Conservation (phyloP, 2,797 vertebrate genomes). For the Champsocephalus esox region DNA sequence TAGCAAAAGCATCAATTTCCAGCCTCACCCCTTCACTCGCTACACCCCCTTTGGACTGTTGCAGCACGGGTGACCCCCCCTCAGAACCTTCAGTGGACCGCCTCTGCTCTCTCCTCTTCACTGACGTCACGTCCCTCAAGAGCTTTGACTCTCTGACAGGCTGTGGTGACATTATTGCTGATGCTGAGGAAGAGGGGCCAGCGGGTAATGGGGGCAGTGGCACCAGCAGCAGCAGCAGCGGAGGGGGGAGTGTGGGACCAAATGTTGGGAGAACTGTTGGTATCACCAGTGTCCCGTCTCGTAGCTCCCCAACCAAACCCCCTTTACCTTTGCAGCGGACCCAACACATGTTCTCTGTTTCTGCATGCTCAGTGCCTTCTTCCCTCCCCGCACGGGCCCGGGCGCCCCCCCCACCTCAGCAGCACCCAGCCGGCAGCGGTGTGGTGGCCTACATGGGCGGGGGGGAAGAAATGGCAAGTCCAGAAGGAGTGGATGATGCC, state of each 20-base stretch:
- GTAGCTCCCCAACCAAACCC: constrained; percentile 76
- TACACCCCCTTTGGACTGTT: constrained; percentile 88
- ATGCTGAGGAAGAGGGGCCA: constrained; percentile 92
- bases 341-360: constrained; percentile 68
- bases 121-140: constrained; percentile 98
- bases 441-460: constrained; percentile 97
- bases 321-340: constrained; percentile 69
- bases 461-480: constrained; percentile 99
- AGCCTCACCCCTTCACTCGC: constrained; percentile 77
- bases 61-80: constrained; percentile 90
- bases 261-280: constrained; percentile 57
- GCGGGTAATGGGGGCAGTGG: constrained; percentile 86
- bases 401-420: constrained; percentile 68
- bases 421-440: constrained; percentile 87
- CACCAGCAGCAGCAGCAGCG: constrained; percentile 85
- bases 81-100: constrained; percentile 94
- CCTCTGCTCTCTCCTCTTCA: constrained; percentile 95
- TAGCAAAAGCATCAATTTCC: constrained; percentile 78
- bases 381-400: constrained; percentile 70
- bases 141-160: constrained; percentile 99
- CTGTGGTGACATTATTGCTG: constrained; percentile 98
- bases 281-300: constrained; percentile 38
- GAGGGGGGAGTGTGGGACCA: constrained; percentile 61
- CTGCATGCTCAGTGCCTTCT: constrained; percentile 59
- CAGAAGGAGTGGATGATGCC: constrained; percentile 94